phyloP scores from a whole-genome alignment of 1,140 invertebrate species.

The Heliconius hewitsoni region DNA sequence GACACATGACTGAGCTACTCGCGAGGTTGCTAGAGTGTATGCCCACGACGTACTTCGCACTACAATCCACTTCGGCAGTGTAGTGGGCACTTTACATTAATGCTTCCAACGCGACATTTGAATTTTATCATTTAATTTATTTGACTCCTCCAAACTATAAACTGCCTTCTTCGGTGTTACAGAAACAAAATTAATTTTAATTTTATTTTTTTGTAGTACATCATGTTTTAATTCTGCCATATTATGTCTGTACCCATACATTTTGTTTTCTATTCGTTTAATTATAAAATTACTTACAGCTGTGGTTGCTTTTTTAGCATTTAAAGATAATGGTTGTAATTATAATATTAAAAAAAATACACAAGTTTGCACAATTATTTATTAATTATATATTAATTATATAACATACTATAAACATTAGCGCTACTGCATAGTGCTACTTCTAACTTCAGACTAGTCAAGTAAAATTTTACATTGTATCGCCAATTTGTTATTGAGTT shows the following conservation, averaged over 20 bases:
- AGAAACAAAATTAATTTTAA: neutral
- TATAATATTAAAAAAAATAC: neutral
- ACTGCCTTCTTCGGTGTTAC: neutral
- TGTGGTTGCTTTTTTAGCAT: neutral
- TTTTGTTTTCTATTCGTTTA: neutral
- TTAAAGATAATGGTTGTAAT: slow-evolving; percentile 4
- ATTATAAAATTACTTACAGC: neutral
- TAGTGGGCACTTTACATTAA: too few species aligned
- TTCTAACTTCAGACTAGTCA: slow-evolving; percentile 1
- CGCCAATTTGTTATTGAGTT: neutral
- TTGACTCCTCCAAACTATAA: neutral
- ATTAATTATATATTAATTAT: neutral
- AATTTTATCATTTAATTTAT: neutral
- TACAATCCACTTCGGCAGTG: too few species aligned
- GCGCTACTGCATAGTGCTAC: neutral
- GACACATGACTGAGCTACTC: too few species aligned
- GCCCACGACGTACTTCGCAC: too few species aligned
- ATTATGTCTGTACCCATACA: neutral
- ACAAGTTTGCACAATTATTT: neutral
- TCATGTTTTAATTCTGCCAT: neutral
- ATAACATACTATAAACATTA: neutral
- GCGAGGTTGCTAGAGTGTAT: too few species aligned
- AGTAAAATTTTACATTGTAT: neutral
- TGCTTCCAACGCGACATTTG: neutral
- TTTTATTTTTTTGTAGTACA: neutral